phyloP scores from a whole-genome alignment of 2,113 vertebrate genomes.

The Plecotus auritus region DNA sequence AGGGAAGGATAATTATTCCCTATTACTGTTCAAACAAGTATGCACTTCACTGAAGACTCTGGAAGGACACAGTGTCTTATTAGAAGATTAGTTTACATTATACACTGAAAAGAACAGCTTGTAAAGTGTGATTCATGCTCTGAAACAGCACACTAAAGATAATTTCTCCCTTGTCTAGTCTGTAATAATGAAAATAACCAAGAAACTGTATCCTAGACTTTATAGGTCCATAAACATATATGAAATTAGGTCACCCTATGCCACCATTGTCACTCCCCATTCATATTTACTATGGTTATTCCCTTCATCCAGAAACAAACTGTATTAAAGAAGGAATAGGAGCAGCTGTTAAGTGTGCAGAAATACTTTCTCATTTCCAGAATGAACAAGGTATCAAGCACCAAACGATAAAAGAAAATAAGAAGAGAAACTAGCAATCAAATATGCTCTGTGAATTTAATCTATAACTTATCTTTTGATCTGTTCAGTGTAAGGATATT shows the following conservation, averaged over 20 bases:
- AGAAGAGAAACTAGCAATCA: neutral
- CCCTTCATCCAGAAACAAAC: neutral
- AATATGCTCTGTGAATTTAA: neutral
- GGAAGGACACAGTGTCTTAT: conserved; percentile 66
- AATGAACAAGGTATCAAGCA: neutral
- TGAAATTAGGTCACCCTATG: conserved; percentile 6
- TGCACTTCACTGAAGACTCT: conserved; percentile 46
- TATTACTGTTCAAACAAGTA: conserved; percentile 37
- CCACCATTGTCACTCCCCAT: neutral
- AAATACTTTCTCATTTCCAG: neutral
- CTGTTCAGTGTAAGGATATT: neutral
- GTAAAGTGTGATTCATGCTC: conserved; percentile 69
- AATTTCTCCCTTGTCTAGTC: conserved; percentile 47
- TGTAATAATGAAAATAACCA: conserved; percentile 59
- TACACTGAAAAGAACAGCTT: conserved; percentile 58
- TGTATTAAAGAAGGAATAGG: neutral
- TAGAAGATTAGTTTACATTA: conserved; percentile 72
- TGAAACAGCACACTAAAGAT: conserved; percentile 54
- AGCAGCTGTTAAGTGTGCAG: neutral
- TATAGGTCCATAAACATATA: conserved; percentile 46
- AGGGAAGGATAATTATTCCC: conserved; percentile 53
- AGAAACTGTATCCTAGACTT: conserved; percentile 43
- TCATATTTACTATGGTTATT: neutral
- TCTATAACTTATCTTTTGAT: neutral
- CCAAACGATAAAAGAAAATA: neutral